phyloP scores from a whole-genome alignment of 2,888 invertebrate species.

The Limnephilus auricula region DNA sequence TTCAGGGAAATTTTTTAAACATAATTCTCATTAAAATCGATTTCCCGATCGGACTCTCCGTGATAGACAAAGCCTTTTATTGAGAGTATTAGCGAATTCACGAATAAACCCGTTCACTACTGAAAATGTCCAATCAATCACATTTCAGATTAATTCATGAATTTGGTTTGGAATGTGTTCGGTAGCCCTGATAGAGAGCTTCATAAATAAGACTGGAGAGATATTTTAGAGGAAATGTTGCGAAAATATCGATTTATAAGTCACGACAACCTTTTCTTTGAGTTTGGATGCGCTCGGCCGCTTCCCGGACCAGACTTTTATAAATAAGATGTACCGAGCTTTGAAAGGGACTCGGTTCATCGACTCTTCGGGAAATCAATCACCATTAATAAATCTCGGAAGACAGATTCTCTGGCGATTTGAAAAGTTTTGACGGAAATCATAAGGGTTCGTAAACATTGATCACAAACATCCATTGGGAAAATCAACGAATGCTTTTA shows the following conservation, averaged over 20 bases:
- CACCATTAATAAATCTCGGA: conserved; percentile 45
- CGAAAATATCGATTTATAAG: conserved; percentile 37
- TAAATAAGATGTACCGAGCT: conserved; percentile 20
- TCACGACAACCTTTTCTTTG: conserved; percentile 29
- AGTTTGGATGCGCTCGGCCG: conserved; percentile 27
- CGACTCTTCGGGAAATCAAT: conserved; percentile 29
- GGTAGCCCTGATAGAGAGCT: not conserved
- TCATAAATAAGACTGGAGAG: conserved; percentile 17
- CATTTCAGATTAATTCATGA: not conserved
- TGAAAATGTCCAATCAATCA: not conserved
- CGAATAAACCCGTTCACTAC: not conserved
- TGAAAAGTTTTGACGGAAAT: conserved; percentile 23
- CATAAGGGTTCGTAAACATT: not conserved
- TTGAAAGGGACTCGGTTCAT: conserved; percentile 13
- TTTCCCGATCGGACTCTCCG: not conserved
- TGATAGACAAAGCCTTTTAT: not conserved
- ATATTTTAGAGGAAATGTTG: conserved; percentile 36
- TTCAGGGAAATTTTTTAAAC: not conserved
- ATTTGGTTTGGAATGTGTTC: not conserved
- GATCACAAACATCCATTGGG: not conserved
- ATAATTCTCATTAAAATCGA: not conserved
- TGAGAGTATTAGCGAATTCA: not conserved
- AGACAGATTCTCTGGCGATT: conserved; percentile 17
- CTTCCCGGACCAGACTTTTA: conserved; percentile 14
- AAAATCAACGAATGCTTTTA: not conserved